These are phyloP conservation scores for Nomada flava DNA, from an alignment of 2,888 invertebrate species.

Conservation along the genomic window DNA sequence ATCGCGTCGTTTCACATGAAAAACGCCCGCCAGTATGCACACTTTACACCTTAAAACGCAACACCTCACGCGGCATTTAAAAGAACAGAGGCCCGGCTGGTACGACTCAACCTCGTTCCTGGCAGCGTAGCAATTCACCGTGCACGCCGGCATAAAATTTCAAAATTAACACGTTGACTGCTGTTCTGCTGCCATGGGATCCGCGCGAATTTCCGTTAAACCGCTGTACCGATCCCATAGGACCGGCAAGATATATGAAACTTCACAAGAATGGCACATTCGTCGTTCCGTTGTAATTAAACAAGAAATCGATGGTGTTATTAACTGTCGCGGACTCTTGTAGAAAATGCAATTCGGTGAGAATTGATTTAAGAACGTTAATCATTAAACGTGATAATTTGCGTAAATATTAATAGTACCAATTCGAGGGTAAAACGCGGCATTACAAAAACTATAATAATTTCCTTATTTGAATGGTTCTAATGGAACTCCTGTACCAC, in stretches of 20 bases:
- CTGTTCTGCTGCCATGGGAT: slow-evolving; percentile 43
- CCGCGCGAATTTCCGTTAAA: slow-evolving; percentile 52
- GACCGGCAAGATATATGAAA: slow-evolving; percentile 39
- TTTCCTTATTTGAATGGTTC: too few species aligned
- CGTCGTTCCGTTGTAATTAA: slow-evolving; percentile 28
- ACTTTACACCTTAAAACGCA: slow-evolving; percentile 37
- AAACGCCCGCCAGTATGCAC: background rate
- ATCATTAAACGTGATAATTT: background rate
- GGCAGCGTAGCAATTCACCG: slow-evolving; percentile 35
- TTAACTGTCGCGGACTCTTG: background rate
- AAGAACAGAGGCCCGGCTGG: slow-evolving; percentile 24
- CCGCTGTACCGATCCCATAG: slow-evolving; percentile 46
- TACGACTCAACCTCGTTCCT: slow-evolving; percentile 6
- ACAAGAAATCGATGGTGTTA: slow-evolving; percentile 31
- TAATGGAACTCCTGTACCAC: too few species aligned
- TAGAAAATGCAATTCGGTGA: background rate
- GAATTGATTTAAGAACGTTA: background rate
- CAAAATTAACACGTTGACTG: slow-evolving; percentile 55
- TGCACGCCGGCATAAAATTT: slow-evolving; percentile 49
- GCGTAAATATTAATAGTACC: too few species aligned
- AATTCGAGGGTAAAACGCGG: too few species aligned
- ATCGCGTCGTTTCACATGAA: slow-evolving; percentile 1
- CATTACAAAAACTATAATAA: too few species aligned
- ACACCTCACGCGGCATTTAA: slow-evolving; percentile 29
- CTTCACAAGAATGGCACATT: slow-evolving; percentile 28